Conservation (phyloP, 1,140 invertebrate genomes). For the Drosophila nigromelanica region DNA sequence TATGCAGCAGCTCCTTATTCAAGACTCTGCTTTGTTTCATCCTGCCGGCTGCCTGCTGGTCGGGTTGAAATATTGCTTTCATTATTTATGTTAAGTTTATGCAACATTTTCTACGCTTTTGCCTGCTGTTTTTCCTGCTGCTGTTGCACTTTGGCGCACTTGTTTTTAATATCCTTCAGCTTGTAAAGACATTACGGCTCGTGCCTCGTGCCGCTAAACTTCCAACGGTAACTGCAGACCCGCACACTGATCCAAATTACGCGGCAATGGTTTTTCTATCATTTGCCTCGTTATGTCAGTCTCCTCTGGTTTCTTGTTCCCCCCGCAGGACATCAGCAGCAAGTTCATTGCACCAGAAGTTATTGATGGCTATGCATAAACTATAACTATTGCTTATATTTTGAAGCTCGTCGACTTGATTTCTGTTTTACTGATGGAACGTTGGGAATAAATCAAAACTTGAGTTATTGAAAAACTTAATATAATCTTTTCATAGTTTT, state of each 20-base stretch:
- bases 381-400: conserved; percentile 12
- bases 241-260: conserved; percentile 44
- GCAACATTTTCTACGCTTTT: conserved; percentile 60
- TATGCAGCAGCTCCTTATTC: conserved; percentile 31
- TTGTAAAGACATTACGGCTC: conserved; percentile 72
- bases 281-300: conserved; percentile 68
- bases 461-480: conserved; percentile 18
- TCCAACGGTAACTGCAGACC: conserved; percentile 20
- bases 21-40: conserved; percentile 40
- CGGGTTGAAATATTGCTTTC: conserved; percentile 75
- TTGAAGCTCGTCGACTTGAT: conserved; percentile 7
- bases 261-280: conserved; percentile 61
- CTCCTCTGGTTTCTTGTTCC: conserved; percentile 1
- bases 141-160: conserved; percentile 50
- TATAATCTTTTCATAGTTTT: conserved; percentile 14
- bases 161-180: conserved; percentile 81
- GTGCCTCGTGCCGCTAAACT: background rate
- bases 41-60: conserved; percentile 11
- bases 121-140: conserved; percentile 30
- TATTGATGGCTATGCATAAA: conserved; percentile 35
- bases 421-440: conserved; percentile 1
- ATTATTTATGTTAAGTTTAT: conserved; percentile 80
- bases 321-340: conserved; percentile 4
- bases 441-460: conserved; percentile 10
- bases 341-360: conserved; percentile 12